Percentiles rank a stretch among this genome's conserved stretches.
phyloP scores from a whole-genome alignment of 2,888 invertebrate genomes.

The Lissonota sp. region DNA sequence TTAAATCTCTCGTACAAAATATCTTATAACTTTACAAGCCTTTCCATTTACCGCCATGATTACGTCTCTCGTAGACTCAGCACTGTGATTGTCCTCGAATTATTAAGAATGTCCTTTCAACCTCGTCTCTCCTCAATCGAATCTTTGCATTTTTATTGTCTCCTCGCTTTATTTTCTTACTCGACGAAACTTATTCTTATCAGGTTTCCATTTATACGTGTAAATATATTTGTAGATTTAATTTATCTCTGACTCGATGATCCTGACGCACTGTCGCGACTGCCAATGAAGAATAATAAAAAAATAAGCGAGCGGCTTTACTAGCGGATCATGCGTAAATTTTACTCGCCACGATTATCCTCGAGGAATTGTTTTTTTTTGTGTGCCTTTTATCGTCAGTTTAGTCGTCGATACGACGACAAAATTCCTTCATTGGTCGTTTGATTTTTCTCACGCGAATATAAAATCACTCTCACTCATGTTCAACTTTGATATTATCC shows the following conservation, averaged over 20 bases:
- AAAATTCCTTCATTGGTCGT: constrained; percentile 45
- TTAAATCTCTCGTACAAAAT: constrained; percentile 51
- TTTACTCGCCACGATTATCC: constrained; percentile 53
- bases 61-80: constrained; percentile 10
- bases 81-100: constrained; percentile 63
- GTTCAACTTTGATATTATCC: constrained; percentile 49
- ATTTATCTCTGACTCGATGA: constrained; percentile 29
- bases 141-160: constrained; percentile 53
- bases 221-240: constrained; percentile 1
- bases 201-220: background rate
- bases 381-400: background rate
- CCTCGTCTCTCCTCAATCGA: background rate
- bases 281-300: constrained; percentile 80
- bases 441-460: background rate
- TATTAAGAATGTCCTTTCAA: constrained; percentile 11
- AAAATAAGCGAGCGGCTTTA: constrained; percentile 79
- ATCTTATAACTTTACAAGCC: constrained; percentile 42
- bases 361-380: background rate
- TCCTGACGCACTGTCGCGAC: constrained; percentile 56
- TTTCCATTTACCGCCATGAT: constrained; percentile 33
- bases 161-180: constrained; percentile 32
- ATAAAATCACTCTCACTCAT: too few species aligned
- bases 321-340: constrained; percentile 73
- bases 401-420: too few species aligned
- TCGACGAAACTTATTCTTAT: constrained; percentile 4